These are phyloP conservation scores for Germaria angustata DNA, from an alignment of 2,888 invertebrate genomes.

Conservation along the genomic window DNA sequence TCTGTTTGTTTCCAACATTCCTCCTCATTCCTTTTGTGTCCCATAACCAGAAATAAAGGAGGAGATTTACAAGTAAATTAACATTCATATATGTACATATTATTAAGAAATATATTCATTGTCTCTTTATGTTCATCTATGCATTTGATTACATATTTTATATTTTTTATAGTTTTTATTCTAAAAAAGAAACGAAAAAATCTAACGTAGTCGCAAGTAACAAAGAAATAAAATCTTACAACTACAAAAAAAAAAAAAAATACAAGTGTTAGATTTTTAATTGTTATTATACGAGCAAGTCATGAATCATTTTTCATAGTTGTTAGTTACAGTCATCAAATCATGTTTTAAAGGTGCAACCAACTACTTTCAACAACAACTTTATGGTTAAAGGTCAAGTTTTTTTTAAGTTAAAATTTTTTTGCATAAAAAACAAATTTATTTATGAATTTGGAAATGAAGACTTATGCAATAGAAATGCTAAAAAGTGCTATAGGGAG, in stretches of 20 bases:
- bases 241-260: background rate
- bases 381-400: background rate
- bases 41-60: background rate
- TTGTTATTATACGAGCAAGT: slow-evolving; percentile 13
- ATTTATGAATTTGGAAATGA: too few relatives aligned
- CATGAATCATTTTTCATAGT: slow-evolving; percentile 34
- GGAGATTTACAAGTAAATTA: slow-evolving; percentile 22
- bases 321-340: background rate
- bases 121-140: too few relatives aligned
- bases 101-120: background rate
- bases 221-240: background rate
- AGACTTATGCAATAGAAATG: too few relatives aligned
- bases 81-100: background rate
- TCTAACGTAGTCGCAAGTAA: background rate
- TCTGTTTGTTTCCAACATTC: background rate
- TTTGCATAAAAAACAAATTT: too few relatives aligned
- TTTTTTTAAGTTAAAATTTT: too few relatives aligned
- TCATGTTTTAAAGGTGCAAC: background rate
- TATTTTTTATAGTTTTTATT: slow-evolving; percentile 9
- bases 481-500: too few relatives aligned
- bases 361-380: background rate
- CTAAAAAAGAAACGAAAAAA: background rate
- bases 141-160: slow-evolving; percentile 52
- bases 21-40: background rate
- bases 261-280: slow-evolving; percentile 35